Conservation (phyloP, 2,888 invertebrate genomes). For the Lacanobia oleracea region DNA sequence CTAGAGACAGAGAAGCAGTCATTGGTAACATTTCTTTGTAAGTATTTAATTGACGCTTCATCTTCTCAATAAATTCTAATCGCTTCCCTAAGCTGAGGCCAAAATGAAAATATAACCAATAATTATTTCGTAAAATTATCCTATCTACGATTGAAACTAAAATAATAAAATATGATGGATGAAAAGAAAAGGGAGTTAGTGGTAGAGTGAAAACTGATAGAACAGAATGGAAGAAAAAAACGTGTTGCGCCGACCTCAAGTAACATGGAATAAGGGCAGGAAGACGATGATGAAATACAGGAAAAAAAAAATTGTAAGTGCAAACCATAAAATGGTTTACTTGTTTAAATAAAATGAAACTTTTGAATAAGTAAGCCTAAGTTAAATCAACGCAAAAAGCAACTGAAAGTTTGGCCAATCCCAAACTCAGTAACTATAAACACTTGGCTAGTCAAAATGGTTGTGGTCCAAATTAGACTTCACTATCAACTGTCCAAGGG, state of each 20-base stretch:
- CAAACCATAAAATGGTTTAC: too few relatives aligned
- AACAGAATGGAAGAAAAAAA: too few relatives aligned
- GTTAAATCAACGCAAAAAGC: not conserved
- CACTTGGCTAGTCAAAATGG: conserved; percentile 38
- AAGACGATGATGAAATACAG: too few relatives aligned
- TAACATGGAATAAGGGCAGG: too few relatives aligned
- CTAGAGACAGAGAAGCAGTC: conserved; percentile 2
- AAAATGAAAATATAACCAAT: not conserved
- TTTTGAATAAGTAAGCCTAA: not conserved
- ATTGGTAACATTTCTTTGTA: conserved; percentile 10
- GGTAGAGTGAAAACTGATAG: too few relatives aligned
- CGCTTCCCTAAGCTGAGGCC: too few relatives aligned
- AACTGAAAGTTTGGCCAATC: not conserved
- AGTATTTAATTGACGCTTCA: not conserved
- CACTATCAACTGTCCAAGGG: conserved; percentile 47
- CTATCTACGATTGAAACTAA: conserved; percentile 7
- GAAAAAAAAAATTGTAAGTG: too few relatives aligned
- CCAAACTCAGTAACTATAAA: not conserved
- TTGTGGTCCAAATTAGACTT: conserved; percentile 54
- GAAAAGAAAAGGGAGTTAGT: too few relatives aligned
- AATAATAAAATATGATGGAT: too few relatives aligned
- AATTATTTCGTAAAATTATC: not conserved
- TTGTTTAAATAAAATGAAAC: not conserved
- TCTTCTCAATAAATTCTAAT: too few relatives aligned
- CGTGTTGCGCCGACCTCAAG: too few relatives aligned